phyloP scores from a whole-genome alignment of 2,113 vertebrate genomes.

The Archilochus colubris region DNA sequence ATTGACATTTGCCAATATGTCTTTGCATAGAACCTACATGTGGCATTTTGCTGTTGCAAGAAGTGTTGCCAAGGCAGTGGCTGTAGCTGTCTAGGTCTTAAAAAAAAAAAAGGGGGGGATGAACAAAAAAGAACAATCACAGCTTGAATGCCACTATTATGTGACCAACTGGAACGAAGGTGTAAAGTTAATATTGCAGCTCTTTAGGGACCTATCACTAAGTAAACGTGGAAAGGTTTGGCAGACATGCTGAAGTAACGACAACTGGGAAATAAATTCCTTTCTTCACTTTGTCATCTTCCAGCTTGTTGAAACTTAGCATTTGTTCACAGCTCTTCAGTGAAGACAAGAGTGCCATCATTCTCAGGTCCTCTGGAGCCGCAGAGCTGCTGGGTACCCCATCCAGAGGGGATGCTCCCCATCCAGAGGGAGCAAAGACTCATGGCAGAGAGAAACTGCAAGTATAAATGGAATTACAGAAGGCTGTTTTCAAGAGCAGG shows the following conservation, averaged over 20 bases:
- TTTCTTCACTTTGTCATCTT: not conserved
- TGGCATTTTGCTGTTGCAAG: not conserved
- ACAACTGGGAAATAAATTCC: not conserved
- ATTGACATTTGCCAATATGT: not conserved
- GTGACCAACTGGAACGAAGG: not conserved
- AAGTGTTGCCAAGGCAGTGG: not conserved
- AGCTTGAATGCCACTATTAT: not conserved
- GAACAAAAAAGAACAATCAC: not conserved
- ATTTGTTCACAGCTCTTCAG: not conserved
- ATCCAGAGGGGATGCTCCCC: not conserved
- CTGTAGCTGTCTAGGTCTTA: not conserved
- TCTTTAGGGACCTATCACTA: not conserved
- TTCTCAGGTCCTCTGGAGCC: not conserved
- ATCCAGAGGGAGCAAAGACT: not conserved
- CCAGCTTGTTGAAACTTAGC: not conserved
- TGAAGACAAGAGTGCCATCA: not conserved
- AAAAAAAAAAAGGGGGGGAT: not conserved
- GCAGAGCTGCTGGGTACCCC: rapidly evolving
- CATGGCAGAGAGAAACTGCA: not conserved
- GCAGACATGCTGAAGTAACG: not conserved
- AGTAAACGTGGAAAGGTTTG: not conserved
- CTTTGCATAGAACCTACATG: not conserved
- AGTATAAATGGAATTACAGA: not conserved
- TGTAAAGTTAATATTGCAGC: not conserved
- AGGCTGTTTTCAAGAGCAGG: not conserved